These are phyloP conservation scores for Aeoliscus strigatus DNA, from an alignment of 2,797 vertebrate species.

Conservation along the genomic window DNA sequence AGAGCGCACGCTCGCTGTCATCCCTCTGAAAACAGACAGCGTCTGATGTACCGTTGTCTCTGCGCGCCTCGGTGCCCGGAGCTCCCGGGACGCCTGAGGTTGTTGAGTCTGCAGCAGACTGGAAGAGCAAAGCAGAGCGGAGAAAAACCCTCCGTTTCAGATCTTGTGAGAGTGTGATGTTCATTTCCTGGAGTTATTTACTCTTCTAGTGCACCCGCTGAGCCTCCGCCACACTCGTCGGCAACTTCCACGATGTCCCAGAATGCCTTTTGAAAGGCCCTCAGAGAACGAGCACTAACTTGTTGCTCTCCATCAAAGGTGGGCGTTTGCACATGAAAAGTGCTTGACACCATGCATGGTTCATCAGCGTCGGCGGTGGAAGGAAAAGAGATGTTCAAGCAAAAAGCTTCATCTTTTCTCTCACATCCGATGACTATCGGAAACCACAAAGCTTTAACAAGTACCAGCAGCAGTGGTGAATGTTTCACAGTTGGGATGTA, in stretches of 20 bases:
- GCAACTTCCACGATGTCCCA: slow-evolving; percentile 15
- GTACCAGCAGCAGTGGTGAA: too few species aligned
- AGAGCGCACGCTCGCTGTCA: slow-evolving; percentile 13
- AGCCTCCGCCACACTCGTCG: slow-evolving; percentile 21
- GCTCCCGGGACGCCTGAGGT: slow-evolving; percentile 10
- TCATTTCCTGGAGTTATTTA: slow-evolving; percentile 30
- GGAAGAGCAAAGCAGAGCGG: slow-evolving; percentile 12
- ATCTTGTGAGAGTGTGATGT: slow-evolving; percentile 6
- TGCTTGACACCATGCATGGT: slow-evolving; percentile 33
- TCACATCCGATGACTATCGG: too few species aligned
- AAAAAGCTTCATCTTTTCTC: too few species aligned
- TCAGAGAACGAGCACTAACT: slow-evolving; percentile 15
- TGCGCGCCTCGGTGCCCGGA: slow-evolving; percentile 1
- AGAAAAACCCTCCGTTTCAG: slow-evolving; percentile 5
- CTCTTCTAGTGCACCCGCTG: slow-evolving; percentile 13
- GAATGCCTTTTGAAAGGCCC: slow-evolving; percentile 24
- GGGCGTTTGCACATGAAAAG: slow-evolving; percentile 20
- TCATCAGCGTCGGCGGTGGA: slow-evolving; percentile 32
- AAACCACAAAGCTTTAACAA: too few species aligned
- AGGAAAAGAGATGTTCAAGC: slow-evolving; percentile 22
- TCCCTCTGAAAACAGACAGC: slow-evolving; percentile 6
- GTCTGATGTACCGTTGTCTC: slow-evolving; percentile 4
- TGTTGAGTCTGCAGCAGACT: slow-evolving; percentile 1
- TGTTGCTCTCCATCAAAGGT: slow-evolving; percentile 34
- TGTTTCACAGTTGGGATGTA: too few species aligned